phyloP scores from a whole-genome alignment of 2,797 vertebrate species.

The Macrochelys suwanniensis region DNA sequence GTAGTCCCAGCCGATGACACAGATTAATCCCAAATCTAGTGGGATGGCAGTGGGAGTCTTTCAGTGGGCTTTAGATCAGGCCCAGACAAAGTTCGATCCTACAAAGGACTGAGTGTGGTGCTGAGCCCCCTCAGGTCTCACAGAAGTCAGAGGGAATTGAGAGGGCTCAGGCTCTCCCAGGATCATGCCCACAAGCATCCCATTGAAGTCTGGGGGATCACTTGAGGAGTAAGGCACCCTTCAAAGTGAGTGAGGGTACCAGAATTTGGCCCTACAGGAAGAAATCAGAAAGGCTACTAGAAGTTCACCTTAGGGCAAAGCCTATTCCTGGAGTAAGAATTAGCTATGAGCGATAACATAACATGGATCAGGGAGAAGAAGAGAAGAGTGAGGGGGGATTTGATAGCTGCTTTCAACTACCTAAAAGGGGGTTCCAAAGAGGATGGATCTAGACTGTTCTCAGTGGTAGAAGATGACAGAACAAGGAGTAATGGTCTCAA shows the following conservation, averaged over 20 bases:
- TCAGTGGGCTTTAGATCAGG: background rate
- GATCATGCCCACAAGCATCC: background rate
- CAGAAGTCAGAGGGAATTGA: background rate
- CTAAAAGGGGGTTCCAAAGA: too few species aligned
- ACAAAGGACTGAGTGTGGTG: background rate
- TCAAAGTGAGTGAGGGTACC: background rate
- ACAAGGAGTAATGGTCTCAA: too few species aligned
- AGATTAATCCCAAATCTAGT: background rate
- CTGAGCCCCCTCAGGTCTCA: background rate
- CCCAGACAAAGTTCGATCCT: too few species aligned
- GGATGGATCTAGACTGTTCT: too few species aligned
- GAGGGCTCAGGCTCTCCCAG: background rate
- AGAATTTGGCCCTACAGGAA: background rate
- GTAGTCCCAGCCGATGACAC: background rate
- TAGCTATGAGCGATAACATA: slow-evolving; percentile 1
- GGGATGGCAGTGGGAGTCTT: background rate
- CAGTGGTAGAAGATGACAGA: too few species aligned
- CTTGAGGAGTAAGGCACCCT: background rate
- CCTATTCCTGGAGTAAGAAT: background rate
- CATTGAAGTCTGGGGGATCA: background rate
- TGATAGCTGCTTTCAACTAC: too few species aligned
- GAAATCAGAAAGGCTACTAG: background rate
- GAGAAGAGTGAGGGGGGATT: too few species aligned
- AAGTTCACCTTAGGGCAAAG: background rate
- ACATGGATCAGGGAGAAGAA: slow-evolving; percentile 7